These are phyloP conservation scores for Diogma glabrata DNA, from an alignment of 2,888 invertebrate species.

Conservation along the genomic window DNA sequence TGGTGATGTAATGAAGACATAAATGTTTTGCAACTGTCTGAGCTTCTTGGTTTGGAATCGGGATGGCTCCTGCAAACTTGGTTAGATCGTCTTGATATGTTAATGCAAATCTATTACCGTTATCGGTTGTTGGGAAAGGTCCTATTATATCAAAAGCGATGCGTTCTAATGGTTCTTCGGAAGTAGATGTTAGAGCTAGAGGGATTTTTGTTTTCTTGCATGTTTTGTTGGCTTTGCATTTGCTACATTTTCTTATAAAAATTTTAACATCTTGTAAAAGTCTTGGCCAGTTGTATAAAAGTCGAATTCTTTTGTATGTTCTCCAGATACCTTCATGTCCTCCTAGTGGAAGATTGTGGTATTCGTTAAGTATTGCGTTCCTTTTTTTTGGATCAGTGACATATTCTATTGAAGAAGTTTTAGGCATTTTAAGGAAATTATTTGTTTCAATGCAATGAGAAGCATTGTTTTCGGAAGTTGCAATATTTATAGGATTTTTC, in stretches of 20 bases:
- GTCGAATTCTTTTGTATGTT: neutral
- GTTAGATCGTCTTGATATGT: too few species aligned
- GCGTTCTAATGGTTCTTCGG: neutral
- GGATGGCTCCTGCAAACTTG: too few species aligned
- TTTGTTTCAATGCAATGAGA: neutral
- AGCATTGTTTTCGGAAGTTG: neutral
- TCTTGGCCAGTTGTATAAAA: neutral
- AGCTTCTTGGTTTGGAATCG: too few species aligned
- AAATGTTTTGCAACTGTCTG: too few species aligned
- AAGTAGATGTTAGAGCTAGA: neutral
- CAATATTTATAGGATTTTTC: neutral
- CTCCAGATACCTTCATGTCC: neutral
- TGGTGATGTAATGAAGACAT: too few species aligned
- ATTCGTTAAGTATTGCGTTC: neutral
- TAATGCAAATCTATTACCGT: too few species aligned
- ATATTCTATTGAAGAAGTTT: too few species aligned
- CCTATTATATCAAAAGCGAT: neutral
- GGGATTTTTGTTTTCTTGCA: neutral
- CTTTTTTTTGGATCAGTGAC: neutral
- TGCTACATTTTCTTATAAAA: neutral
- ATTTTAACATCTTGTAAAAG: neutral
- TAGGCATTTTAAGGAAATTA: neutral
- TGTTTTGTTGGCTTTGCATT: neutral
- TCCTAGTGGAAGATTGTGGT: neutral
- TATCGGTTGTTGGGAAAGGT: too few species aligned